Conservation (phyloP, 2,888 invertebrate genomes). For the Cosmopolites sordidus region DNA sequence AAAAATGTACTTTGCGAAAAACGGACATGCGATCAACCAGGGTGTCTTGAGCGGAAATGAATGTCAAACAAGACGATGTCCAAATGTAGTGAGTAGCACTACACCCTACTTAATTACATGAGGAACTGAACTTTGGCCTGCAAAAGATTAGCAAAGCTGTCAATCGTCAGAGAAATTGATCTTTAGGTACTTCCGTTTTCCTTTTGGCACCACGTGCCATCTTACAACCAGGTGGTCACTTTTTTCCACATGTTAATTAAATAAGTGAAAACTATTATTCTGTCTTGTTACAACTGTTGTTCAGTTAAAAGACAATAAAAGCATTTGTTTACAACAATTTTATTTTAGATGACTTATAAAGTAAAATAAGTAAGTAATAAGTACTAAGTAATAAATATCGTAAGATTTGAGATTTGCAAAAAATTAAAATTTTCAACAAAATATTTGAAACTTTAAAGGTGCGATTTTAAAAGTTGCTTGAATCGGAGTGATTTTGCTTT, state of each 20-base stretch:
- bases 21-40: no score
- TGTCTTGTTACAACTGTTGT: neutral
- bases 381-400: no score
- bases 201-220: constrained; percentile 46
- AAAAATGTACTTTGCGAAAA: no score
- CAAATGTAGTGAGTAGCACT: constrained; percentile 6
- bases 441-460: no score
- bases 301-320: neutral
- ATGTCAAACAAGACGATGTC: constrained; percentile 11
- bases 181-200: constrained; percentile 12
- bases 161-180: constrained; percentile 14
- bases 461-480: no score
- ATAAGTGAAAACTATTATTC: neutral
- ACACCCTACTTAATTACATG: constrained; percentile 16
- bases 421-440: no score
- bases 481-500: no score
- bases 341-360: no score
- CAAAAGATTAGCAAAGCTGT: constrained; percentile 23
- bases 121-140: constrained; percentile 26
- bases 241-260: neutral
- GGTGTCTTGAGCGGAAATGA: constrained; percentile 5
- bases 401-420: no score
- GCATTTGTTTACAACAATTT: no score
- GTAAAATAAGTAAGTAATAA: no score
- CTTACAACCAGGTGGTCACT: constrained; percentile 47